These are phyloP conservation scores for Daubentonia madagascariensis DNA, from an alignment of 2,113 vertebrate genomes.

Conservation along the genomic window DNA sequence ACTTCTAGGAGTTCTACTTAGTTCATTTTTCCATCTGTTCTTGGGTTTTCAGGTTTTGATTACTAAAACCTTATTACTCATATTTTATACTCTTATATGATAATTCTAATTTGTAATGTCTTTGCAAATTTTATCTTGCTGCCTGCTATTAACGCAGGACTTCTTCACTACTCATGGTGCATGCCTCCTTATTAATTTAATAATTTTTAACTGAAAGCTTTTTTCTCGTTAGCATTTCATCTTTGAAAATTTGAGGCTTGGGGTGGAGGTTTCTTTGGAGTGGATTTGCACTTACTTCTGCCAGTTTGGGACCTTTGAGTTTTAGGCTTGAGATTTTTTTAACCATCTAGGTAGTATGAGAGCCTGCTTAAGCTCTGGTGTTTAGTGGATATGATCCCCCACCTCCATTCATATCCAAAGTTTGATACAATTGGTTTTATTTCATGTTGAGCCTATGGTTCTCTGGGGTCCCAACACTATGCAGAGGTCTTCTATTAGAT, in stretches of 20 bases:
- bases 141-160: neutral
- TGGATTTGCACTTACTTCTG: neutral
- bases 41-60: neutral
- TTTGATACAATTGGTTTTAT: neutral
- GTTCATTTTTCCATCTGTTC: neutral
- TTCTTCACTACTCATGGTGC: neutral
- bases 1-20: neutral
- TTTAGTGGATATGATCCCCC: neutral
- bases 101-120: neutral
- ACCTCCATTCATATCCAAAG: neutral
- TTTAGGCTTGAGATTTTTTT: neutral
- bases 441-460: neutral
- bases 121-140: neutral
- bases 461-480: neutral
- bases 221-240: neutral
- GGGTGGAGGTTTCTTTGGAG: neutral
- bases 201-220: neutral
- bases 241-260: neutral
- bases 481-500: neutral
- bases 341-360: neutral
- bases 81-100: neutral
- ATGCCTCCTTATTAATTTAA: neutral
- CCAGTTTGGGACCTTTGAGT: neutral
- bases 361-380: neutral
- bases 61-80: neutral